phyloP scores from a whole-genome alignment of 1,140 invertebrate species.

The Drosophila nebulosa region DNA sequence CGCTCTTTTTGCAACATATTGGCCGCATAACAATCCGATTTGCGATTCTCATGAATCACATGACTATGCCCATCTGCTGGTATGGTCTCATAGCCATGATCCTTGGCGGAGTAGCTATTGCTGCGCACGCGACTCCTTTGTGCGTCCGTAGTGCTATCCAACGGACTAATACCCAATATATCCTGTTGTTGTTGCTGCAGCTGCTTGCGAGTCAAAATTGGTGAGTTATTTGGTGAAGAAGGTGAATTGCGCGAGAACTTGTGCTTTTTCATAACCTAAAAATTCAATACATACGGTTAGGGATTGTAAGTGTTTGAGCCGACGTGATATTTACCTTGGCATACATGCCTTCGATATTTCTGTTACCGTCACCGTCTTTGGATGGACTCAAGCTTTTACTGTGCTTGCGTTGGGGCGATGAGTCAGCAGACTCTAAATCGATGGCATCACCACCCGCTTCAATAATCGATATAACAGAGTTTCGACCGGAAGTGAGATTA shows the following conservation, averaged over 20 bases:
- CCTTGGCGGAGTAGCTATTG: conserved; percentile 79
- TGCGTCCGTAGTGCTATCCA: conserved; percentile 72
- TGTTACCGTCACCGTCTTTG: conserved; percentile 87
- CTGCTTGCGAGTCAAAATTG: conserved; percentile 77
- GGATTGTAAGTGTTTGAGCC: background rate
- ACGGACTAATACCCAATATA: conserved; percentile 53
- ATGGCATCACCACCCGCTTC: conserved; percentile 58
- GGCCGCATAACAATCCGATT: conserved; percentile 80
- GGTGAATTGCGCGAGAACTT: conserved; percentile 67
- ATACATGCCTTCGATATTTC: conserved; percentile 91
- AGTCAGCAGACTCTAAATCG: conserved; percentile 68
- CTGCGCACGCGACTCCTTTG: conserved; percentile 63
- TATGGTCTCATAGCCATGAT: conserved; percentile 86
- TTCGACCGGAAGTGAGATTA: conserved; percentile 79
- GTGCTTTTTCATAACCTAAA: conserved; percentile 80
- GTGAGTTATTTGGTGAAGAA: conserved; percentile 65
- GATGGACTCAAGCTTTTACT: conserved; percentile 82
- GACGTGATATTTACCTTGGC: conserved; percentile 85
- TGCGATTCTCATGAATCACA: conserved; percentile 67
- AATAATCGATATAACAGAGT: conserved; percentile 79
- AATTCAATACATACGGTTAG: background rate
- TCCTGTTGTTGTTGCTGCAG: conserved; percentile 77
- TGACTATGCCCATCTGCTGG: conserved; percentile 78
- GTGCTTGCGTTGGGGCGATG: conserved; percentile 77
- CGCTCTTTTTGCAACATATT: conserved; percentile 73